These are phyloP conservation scores for Hypsibius dujardini DNA, from an alignment of 1,140 invertebrate species.

Conservation along the genomic window DNA sequence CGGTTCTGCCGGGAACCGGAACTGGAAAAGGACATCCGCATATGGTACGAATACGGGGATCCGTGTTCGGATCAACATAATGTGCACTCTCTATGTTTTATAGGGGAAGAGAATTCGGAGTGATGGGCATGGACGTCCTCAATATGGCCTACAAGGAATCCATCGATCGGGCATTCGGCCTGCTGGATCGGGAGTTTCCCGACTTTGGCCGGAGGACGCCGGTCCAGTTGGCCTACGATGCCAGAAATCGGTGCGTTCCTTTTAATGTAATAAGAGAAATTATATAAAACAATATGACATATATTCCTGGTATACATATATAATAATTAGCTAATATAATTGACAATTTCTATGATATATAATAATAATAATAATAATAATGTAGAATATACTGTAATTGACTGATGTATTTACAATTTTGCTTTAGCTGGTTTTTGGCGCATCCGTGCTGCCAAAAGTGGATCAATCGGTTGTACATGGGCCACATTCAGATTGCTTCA, in stretches of 20 bases:
- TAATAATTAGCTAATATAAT: too few species aligned
- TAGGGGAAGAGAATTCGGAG: constrained; percentile 29
- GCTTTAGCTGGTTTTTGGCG: constrained; percentile 30
- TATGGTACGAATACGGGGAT: constrained; percentile 17
- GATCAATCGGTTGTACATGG: constrained; percentile 32
- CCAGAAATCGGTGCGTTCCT: neutral
- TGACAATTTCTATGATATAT: too few species aligned
- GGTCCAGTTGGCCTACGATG: constrained; percentile 13
- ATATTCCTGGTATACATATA: too few species aligned
- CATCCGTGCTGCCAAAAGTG: constrained; percentile 37
- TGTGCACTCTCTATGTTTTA: too few species aligned
- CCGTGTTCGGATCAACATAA: too few species aligned
- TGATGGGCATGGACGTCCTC: constrained; percentile 31
- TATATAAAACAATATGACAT: too few species aligned
- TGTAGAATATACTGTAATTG: too few species aligned
- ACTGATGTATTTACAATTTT: too few species aligned
- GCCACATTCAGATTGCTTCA: constrained; percentile 28
- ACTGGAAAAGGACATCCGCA: neutral
- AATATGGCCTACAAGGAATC: constrained; percentile 30
- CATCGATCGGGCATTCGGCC: constrained; percentile 29
- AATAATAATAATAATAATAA: too few species aligned
- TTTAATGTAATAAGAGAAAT: too few species aligned
- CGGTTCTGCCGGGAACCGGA: constrained; percentile 22
- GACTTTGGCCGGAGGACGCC: constrained; percentile 12
- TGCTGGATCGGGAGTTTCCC: constrained; percentile 27